Evolutionary conservation across 2,797 vertebrate species (phyloP).

Genomic region (Mycteria americana): DNA sequence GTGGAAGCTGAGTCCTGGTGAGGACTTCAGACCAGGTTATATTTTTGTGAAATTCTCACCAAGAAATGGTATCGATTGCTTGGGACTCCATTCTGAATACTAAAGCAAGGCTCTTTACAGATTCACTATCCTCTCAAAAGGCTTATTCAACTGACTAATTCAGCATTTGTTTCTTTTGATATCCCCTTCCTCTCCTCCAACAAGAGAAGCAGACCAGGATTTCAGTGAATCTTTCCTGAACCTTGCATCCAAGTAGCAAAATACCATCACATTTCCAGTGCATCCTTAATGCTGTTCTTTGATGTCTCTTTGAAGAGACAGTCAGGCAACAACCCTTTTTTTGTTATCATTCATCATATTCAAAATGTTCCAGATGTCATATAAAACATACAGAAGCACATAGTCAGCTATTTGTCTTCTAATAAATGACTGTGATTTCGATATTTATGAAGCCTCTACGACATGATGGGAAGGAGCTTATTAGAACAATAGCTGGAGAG

Average conservation of each 20-base stretch:
- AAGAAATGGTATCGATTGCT: background rate
- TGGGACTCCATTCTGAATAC: background rate
- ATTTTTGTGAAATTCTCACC: background rate
- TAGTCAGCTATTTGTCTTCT: constrained; percentile 24
- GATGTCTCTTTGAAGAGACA: background rate
- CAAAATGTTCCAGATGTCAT: background rate
- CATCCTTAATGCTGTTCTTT: background rate
- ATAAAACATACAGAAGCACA: constrained; percentile 10
- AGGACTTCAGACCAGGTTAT: background rate
- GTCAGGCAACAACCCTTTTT: background rate
- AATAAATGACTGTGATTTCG: constrained; percentile 37
- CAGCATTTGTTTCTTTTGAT: background rate
- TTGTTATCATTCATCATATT: constrained; percentile 27
- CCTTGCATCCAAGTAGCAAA: background rate
- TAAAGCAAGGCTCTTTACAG: background rate
- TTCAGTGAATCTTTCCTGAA: background rate
- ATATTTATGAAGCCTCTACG: constrained; percentile 24
- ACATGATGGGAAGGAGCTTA: constrained; percentile 38
- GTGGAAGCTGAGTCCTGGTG: background rate
- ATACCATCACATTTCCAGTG: background rate
- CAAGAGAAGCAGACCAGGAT: background rate
- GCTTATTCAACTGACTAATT: background rate
- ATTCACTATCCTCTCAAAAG: background rate
- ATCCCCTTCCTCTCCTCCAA: background rate
- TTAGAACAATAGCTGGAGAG: constrained; percentile 37